Percentiles rank a stretch among this genome's conserved stretches.
Evolutionary conservation across 2,888 invertebrate species (phyloP).

Genomic region (Erynnis tages): DNA sequence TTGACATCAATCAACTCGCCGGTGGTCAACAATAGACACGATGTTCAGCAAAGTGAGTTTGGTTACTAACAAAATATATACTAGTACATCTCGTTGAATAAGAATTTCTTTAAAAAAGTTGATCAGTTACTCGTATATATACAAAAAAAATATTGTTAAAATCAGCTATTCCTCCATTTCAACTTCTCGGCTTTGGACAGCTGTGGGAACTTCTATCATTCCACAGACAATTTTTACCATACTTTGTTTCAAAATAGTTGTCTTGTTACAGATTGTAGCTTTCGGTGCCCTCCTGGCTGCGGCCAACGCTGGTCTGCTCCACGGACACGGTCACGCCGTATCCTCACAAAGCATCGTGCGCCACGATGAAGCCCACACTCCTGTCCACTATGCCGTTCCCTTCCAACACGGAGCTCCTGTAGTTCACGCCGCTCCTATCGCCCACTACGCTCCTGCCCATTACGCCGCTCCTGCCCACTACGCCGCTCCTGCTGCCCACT

Average conservation of each 20-base stretch:
- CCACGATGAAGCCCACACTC: constrained; percentile 45
- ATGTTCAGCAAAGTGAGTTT: constrained; percentile 67
- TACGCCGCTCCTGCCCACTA: constrained; percentile 35
- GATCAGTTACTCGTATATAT: too few species aligned
- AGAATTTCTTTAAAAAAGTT: too few species aligned
- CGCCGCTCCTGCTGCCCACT: constrained; percentile 28
- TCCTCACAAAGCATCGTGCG: constrained; percentile 56
- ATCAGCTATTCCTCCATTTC: too few species aligned
- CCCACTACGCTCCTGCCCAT: constrained; percentile 43
- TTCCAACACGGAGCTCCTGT: constrained; percentile 41
- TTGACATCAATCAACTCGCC: constrained; percentile 60
- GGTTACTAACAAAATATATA: not conserved
- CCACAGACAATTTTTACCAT: not conserved
- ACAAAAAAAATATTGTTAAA: too few species aligned
- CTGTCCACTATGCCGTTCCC: constrained; percentile 42
- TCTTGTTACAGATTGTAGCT: constrained; percentile 40
- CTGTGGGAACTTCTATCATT: not conserved
- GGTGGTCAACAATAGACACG: constrained; percentile 52
- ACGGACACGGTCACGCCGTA: constrained; percentile 43
- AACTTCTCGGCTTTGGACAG: not conserved
- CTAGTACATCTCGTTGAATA: too few species aligned
- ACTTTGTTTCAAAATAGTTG: too few species aligned
- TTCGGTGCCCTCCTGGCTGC: constrained; percentile 49
- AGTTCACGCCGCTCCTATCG: constrained; percentile 39
- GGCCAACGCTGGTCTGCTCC: constrained; percentile 61